Conservation (phyloP, 2,113 vertebrate species). For the Natator depressus region DNA sequence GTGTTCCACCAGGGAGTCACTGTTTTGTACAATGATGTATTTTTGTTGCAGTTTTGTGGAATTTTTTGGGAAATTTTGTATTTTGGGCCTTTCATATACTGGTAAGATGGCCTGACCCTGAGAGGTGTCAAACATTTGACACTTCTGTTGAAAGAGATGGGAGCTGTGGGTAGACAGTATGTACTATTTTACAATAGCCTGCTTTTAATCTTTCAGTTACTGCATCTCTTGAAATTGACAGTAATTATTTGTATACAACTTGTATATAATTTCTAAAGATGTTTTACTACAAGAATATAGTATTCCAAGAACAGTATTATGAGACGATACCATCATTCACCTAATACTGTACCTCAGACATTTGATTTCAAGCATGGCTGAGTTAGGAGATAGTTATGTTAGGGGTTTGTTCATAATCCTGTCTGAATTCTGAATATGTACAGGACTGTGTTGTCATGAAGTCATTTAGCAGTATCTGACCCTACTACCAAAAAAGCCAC, state of each 20-base stretch:
- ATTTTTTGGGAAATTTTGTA: not conserved
- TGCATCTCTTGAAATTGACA: slow-evolving; percentile 16
- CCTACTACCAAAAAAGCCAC: not conserved
- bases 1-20: not conserved
- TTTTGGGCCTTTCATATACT: not conserved
- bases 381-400: not conserved
- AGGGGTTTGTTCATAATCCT: not conserved
- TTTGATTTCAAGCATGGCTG: not conserved
- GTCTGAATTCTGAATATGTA: not conserved
- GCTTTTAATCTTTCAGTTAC: not conserved
- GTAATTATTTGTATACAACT: not conserved
- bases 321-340: not conserved
- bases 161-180: not conserved
- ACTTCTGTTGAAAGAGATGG: not conserved
- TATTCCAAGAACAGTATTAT: not conserved
- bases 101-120: not conserved
- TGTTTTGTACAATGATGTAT: not conserved
- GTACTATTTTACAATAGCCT: not conserved
- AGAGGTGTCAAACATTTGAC: not conserved
- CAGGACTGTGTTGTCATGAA: not conserved
- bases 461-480: not conserved
- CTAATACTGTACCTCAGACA: not conserved
- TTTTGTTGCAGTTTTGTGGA: not conserved
- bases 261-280: not conserved
- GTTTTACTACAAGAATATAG: not conserved